Conservation (phyloP, 2,797 vertebrate genomes). For the Diceros bicornis region DNA sequence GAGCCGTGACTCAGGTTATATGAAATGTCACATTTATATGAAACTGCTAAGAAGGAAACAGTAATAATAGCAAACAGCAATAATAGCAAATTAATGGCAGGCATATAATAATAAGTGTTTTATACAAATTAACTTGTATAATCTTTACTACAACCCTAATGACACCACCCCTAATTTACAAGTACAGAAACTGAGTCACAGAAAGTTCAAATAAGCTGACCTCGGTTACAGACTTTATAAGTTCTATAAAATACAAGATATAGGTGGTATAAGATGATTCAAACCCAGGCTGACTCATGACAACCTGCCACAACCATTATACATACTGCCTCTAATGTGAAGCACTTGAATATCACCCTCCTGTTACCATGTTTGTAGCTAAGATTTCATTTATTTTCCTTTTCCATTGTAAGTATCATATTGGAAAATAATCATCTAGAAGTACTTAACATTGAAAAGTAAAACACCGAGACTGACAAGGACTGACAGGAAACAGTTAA, state of each 20-base stretch:
- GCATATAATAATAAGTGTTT: not conserved
- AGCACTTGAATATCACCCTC: not conserved
- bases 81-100: no score
- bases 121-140: not conserved
- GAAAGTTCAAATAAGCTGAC: not conserved
- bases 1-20: not conserved
- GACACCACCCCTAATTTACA: not conserved
- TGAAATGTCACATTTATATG: not conserved
- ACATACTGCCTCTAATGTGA: not conserved
- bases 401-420: not conserved
- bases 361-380: not conserved
- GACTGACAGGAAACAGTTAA: not conserved
- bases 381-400: constrained; percentile 12
- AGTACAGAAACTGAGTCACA: not conserved
- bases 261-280: not conserved
- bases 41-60: not conserved
- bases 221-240: not conserved
- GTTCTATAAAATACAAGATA: not conserved
- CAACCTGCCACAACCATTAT: not conserved
- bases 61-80: not conserved
- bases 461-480: not conserved
- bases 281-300: not conserved
- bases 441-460: constrained; percentile 4
- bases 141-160: not conserved
- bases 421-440: not conserved